Base-by-base conservation (phyloP, 2,888 invertebrate genomes). In the Ferdinandea cuprea region DNA sequence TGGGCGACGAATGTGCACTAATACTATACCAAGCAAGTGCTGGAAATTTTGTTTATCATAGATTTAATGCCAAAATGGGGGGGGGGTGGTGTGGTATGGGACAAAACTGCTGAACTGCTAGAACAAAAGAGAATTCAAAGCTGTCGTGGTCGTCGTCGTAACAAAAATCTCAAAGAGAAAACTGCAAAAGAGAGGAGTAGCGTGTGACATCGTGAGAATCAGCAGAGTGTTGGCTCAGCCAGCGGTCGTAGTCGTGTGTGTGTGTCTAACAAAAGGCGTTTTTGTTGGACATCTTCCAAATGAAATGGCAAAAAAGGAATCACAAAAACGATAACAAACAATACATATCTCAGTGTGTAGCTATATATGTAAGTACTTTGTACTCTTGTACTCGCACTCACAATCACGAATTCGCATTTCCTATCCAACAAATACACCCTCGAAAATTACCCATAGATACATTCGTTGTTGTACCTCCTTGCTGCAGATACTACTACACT, bases 221-320 rank as follows among this genome's bases (percentile, higher is more conserved):
- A n/a, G n/a, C n/a, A n/a, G n/a, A n/a, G n/a, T n/a, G n/a, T n/a
- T n/a, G n/a, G n/a, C n/a, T n/a, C n/a, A n/a, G n/a, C n/a, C n/a
- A n/a, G n/a, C n/a, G n/a, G n/a, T 15, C 32, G 32, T 9, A 40
- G 40, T 13, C 40, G 7, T 40, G 13, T 37, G 13, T 30, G 32
- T 30, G 19, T 30, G 17, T 42, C 28, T 42, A 19, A n/a, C 6
- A 37, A 17, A 61, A 42, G 58, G 59, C 61, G 37, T 30, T 46
- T 58, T 56, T 46, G 48, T 74, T 65, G 69, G 54, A 48, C 63
- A 32, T 54, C 28, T 76, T 59, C 71, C 59, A 72, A 66, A 54
- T 21, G 37, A 68, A 69, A 77, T 30, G 30, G 44, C 11, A 13
- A 61, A 46, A n/a, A 61, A 44, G 17, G 7, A 54, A 32, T 9